Evolutionary conservation across 2,797 vertebrate genomes (phyloP).

Genomic region (Crenuchus spilurus): DNA sequence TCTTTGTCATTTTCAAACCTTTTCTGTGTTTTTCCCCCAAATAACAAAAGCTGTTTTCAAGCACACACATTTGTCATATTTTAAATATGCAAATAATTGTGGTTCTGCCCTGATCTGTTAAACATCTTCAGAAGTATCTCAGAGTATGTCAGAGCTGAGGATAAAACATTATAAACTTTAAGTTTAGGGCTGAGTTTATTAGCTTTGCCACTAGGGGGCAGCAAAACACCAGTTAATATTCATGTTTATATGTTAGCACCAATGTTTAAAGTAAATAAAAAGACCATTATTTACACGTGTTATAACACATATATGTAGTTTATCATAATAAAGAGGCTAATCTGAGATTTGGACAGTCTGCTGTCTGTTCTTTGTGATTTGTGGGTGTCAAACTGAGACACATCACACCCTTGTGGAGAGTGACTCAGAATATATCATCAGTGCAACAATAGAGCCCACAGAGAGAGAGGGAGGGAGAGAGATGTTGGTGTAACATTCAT

Average conservation of each 20-base stretch:
- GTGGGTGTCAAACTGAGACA: slow-evolving; percentile 15
- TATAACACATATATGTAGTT: neutral
- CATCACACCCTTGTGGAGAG: slow-evolving; percentile 5
- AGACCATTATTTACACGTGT: neutral
- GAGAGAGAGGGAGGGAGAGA: neutral
- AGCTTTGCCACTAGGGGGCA: slow-evolving; percentile 8
- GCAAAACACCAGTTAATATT: neutral
- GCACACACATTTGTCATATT: too few species aligned
- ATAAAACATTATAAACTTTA: too few species aligned
- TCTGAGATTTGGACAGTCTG: neutral
- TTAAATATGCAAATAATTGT: too few species aligned
- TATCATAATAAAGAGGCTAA: too few species aligned
- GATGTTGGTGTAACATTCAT: neutral
- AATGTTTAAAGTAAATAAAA: neutral
- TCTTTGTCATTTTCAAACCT: too few species aligned
- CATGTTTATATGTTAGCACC: too few species aligned
- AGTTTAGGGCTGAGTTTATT: neutral
- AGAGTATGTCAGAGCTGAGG: too few species aligned
- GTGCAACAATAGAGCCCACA: slow-evolving; percentile 34
- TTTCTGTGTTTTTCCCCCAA: too few species aligned
- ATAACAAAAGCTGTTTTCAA: too few species aligned
- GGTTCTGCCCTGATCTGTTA: too few species aligned
- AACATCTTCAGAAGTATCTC: too few species aligned
- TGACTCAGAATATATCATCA: slow-evolving; percentile 39
- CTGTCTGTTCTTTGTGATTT: slow-evolving; percentile 8